Conservation (phyloP, 64 coral and sea anemone genomes). For the Stylophora pistillata region DNA sequence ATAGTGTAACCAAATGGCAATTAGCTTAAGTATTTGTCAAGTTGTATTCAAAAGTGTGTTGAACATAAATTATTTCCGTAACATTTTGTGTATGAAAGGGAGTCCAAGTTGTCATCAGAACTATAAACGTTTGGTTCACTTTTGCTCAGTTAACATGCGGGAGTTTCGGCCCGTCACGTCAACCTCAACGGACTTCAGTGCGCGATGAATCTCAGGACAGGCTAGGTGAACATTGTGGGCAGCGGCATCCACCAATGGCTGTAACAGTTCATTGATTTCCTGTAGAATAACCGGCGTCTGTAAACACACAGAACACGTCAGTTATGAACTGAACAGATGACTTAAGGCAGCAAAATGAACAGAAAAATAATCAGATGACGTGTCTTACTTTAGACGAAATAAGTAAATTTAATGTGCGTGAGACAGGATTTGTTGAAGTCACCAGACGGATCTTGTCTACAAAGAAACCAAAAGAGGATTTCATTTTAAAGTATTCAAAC, state of each 20-base stretch:
- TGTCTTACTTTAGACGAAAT: constrained; percentile 35
- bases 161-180: constrained; percentile 21
- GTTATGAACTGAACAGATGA: too few relatives aligned
- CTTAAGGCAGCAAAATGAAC: not conserved
- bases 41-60: not conserved
- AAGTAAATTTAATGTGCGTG: constrained; percentile 23
- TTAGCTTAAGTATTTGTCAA: too few relatives aligned
- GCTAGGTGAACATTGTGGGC: constrained; percentile 64
- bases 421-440: constrained; percentile 7
- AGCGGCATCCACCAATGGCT: constrained; percentile 61
- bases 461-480: not conserved
- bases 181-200: constrained; percentile 43
- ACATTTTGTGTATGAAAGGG: not conserved
- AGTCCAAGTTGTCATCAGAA: not conserved
- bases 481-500: not conserved
- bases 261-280: constrained; percentile 73
- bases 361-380: not conserved
- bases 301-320: not conserved
- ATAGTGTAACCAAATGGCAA: too few relatives aligned
- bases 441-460: constrained; percentile 13
- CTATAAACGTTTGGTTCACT: not conserved
- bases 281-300: constrained; percentile 65
- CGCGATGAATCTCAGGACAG: constrained; percentile 66
- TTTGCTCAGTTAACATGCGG: not conserved
- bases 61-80: not conserved